Conservation (phyloP, 2,888 invertebrate genomes). For the Drosophila antonietae region DNA sequence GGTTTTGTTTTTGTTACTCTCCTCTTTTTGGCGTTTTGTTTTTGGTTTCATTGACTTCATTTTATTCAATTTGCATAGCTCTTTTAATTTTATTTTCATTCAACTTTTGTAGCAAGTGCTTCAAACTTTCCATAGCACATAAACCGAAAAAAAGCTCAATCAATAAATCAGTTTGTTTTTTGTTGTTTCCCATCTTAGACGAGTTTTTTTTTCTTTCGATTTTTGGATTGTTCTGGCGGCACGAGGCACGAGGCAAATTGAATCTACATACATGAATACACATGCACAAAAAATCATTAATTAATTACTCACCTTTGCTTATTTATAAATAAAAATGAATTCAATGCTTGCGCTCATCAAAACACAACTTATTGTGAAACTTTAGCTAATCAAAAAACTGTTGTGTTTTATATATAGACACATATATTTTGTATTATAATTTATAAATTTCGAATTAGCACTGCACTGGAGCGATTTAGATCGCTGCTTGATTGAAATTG, state of each 20-base stretch:
- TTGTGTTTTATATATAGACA: neutral
- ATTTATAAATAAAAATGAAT: constrained; percentile 53
- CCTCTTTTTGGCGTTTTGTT: constrained; percentile 39
- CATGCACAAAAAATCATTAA: constrained; percentile 7
- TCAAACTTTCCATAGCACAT: constrained; percentile 13
- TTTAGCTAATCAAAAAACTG: constrained; percentile 8
- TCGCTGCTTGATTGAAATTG: constrained; percentile 9
- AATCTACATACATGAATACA: constrained; percentile 2
- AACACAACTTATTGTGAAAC: neutral
- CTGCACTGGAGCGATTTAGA: constrained; percentile 33
- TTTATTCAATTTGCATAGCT: constrained; percentile 54
- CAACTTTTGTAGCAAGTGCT: constrained; percentile 52
- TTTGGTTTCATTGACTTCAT: constrained; percentile 60
- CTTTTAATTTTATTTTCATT: constrained; percentile 36
- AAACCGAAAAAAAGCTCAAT: constrained; percentile 16
- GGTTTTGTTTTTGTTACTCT: constrained; percentile 24
- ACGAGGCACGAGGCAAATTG: constrained; percentile 15
- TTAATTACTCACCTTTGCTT: constrained; percentile 66
- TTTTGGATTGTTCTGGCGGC: constrained; percentile 36
- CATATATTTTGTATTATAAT: no score
- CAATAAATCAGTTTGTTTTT: constrained; percentile 55
- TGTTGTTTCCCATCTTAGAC: neutral
- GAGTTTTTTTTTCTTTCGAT: constrained; percentile 4
- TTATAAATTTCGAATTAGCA: constrained; percentile 16
- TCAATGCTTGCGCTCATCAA: constrained; percentile 30